A percentile compares a stretch with the other conserved stretches of the same genome.
Conservation (phyloP, 2,888 invertebrate species). For the Cephus runcator region DNA sequence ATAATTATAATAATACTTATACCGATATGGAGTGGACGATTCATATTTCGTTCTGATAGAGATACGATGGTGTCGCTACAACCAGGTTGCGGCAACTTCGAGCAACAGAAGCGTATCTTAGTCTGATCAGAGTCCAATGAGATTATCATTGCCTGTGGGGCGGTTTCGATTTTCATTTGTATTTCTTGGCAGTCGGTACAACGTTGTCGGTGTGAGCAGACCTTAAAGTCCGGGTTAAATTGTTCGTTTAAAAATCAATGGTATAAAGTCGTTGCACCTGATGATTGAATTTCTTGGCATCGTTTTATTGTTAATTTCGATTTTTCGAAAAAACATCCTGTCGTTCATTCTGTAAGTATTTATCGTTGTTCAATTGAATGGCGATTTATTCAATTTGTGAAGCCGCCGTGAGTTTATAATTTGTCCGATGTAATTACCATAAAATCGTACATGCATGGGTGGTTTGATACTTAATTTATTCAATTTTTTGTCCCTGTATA, state of each 20-base stretch:
- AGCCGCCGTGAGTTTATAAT: not conserved
- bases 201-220: not conserved
- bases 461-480: not conserved
- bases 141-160: not conserved
- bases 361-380: not conserved
- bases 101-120: not conserved
- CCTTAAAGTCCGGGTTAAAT: not conserved
- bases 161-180: not conserved
- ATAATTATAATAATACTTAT: not conserved
- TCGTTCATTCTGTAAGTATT: not conserved
- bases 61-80: not conserved
- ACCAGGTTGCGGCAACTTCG: not conserved
- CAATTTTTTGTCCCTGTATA: not conserved
- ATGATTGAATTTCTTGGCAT: not conserved
- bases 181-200: not conserved
- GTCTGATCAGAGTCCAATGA: constrained; percentile 1
- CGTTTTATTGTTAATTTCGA: not conserved
- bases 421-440: not conserved
- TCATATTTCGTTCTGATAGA: not conserved
- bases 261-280: not conserved
- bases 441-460: not conserved
- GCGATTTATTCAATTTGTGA: not conserved
- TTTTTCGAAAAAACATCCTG: constrained; percentile 1
- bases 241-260: not conserved
- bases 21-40: not conserved